Percentiles rank a stretch among this genome's conserved stretches.
Evolutionary conservation across 2,113 vertebrate genomes (phyloP).

Genomic region (Dipodomys spectabilis): DNA sequence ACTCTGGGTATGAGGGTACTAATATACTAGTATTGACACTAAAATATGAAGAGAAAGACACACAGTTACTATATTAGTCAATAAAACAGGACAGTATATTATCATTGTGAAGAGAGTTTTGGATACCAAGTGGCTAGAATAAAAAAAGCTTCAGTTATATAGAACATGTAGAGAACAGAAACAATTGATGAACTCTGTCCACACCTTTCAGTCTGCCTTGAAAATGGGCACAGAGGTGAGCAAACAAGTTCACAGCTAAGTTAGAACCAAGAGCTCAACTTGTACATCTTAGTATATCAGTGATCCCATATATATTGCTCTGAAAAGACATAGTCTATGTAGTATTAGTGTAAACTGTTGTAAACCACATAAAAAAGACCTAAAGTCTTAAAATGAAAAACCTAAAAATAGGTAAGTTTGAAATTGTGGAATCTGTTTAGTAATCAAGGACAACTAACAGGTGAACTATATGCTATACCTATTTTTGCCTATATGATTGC

Average conservation of each 20-base stretch:
- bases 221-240: neutral
- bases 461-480: neutral
- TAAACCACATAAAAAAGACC: neutral
- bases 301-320: neutral
- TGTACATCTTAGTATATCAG: neutral
- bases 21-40: neutral
- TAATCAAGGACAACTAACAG: neutral
- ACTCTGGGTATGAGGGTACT: neutral
- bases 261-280: neutral
- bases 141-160: slow-evolving; percentile 38
- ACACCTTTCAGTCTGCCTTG: slow-evolving; percentile 10
- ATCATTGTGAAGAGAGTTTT: neutral
- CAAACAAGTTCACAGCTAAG: neutral
- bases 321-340: neutral
- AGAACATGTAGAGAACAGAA: neutral
- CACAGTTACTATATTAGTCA: neutral
- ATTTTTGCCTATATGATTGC: slow-evolving; percentile 31
- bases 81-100: neutral
- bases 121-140: slow-evolving; percentile 10
- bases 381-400: neutral
- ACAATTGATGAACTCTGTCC: neutral
- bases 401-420: slow-evolving; percentile 6
- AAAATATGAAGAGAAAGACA: neutral
- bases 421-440: neutral
- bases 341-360: slow-evolving; percentile 12